Base-by-base conservation (phyloP, 2,888 invertebrate genomes). In the Pristionchus exspectatus region DNA sequence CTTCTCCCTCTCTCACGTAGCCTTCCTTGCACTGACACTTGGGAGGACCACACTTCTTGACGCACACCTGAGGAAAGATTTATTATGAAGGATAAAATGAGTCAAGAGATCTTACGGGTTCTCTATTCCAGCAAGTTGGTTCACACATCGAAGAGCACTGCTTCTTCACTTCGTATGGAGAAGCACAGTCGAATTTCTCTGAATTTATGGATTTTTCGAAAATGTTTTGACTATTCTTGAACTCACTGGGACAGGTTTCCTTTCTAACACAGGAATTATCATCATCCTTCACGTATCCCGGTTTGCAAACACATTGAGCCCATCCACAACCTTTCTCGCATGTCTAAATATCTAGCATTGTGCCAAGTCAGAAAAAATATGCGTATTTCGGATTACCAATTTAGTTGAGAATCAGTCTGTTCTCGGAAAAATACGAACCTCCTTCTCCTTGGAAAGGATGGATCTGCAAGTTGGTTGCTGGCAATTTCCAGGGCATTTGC, bases 1-100 rank as follows among this genome's bases (percentile, higher is more conserved):
- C 0, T 2, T 66, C 87, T 16, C 38, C 30, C 16, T 87, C 63
- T 63, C 87, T 44, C 38, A 87, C 87, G 87, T 33, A 87, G 4
- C 87, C 87, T 10, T 38, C 27, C 69, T 69, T 87, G 69, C 87
- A 87, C 30, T 87, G 87, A 50, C 66, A 87, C 66, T 87, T 63
- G n/a, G 87, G 87, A 10, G 66, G 87, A n/a, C 87, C 87, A 24
- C 87, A 87, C 24, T 5, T 38, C 50, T 44, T 66, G 21, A 2
- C 10, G 30, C 87, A 87, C 0, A 66, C 54, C 87, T 87, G 63
- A 24, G 10, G n/a, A 77, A 14, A 50, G 9, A 16, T 2, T 50
- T 1, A n/a, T 21, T 2, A 44, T 50, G 50, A 24, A 77, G 24
- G 14, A 24, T 21, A 50, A 5, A 69, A n/a, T 30, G 33, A 24